Evolutionary conservation across 2,113 vertebrate species (phyloP), one percentile per base, ranked within the genome.

Genomic region (Melanerpes aurifrons): DNA sequence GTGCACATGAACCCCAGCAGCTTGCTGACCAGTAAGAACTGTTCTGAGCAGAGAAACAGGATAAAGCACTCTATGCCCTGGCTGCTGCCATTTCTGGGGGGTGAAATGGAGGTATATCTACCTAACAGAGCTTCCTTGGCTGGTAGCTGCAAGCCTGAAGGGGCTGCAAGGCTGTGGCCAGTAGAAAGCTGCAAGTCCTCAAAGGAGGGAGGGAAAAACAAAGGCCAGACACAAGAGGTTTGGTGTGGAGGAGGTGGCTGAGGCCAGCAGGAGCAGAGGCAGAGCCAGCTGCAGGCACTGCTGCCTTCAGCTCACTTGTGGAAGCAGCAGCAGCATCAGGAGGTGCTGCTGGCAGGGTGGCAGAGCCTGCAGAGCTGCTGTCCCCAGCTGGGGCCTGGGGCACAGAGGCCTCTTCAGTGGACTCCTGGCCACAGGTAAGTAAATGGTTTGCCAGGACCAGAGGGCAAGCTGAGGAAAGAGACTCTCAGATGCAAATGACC

Each of bases 291-390:
- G 82, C 4, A 12, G 96, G 15, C 22, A 71, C 54, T 0, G 82
- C 87, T 1, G 93, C 53, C 95, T 97, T 97, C 62, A 66, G 6
- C 2, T 97, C 97, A 1, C 93, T 47, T 12, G 10, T 64, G 62
- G 87, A 58, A 0, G 82, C 6, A 25, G 95, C 10, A 29, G 86
- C 6, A 12, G 92, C 32, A 16, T 96, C 96, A 4, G 95, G 10
- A 45, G 97, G 66, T 9, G 73, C 81, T 13, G 40, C 5, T 1
- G 69, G 50, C 2, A 95, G 4, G 1, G 69, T 48, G 15, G 57
- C 74, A 4, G 95, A 62, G 45, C 93, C 7, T 0, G 57, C 74
- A 4, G 95, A 62, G 45, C 93, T 8, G 0, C 94, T 3, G 2
- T 88, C 89, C 57, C 96, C 96, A 0, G 86, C 71, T 3, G 87